These are phyloP conservation scores for Sinonovacula constricta DNA, from an alignment of 1,140 invertebrate genomes.

Conservation along the genomic window DNA sequence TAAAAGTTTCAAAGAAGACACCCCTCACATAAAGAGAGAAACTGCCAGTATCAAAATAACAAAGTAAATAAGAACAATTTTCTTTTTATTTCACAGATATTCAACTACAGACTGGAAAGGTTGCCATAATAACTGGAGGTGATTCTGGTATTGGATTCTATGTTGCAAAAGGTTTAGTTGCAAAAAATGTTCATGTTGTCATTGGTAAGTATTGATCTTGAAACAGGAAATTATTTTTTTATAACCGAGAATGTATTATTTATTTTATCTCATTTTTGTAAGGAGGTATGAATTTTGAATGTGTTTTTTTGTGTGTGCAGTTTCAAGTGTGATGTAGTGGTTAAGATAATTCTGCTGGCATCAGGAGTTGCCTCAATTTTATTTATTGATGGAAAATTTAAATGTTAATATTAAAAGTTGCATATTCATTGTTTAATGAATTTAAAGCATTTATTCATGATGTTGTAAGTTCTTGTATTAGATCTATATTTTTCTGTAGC, in stretches of 20 bases:
- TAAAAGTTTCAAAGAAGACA: no score
- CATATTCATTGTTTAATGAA: background rate
- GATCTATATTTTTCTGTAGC: constrained; percentile 34
- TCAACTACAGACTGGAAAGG: constrained; percentile 79
- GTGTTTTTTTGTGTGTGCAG: background rate
- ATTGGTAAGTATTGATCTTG: no score
- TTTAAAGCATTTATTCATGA: background rate
- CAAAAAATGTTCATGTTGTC: constrained; percentile 90
- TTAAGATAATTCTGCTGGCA: background rate
- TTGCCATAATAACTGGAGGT: constrained; percentile 93
- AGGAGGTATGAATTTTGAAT: no score
- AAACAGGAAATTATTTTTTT: no score
- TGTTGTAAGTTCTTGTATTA: background rate
- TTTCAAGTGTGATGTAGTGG: background rate
- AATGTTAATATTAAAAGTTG: background rate
- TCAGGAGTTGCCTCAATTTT: background rate
- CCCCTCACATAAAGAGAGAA: no score
- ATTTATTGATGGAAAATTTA: background rate
- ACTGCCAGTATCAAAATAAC: no score
- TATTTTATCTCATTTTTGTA: no score
- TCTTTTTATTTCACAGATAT: no score
- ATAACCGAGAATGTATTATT: no score
- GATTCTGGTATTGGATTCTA: constrained; percentile 91
- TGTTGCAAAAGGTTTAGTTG: constrained; percentile 87
- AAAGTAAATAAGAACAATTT: no score